Base-by-base conservation (phyloP, 2,113 vertebrate genomes). In the Ammodytes dubius region DNA sequence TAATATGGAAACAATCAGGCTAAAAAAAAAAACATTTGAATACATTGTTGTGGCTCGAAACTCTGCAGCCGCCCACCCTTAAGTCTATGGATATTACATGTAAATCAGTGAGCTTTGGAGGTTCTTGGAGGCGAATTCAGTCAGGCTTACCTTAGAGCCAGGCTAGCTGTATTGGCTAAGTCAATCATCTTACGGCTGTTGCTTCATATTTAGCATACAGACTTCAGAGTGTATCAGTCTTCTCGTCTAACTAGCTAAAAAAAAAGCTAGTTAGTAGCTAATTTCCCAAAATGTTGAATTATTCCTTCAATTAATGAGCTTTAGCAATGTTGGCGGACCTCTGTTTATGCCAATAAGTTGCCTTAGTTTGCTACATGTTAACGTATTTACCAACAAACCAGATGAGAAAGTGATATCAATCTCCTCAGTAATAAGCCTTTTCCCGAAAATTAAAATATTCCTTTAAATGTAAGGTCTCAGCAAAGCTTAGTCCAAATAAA, bases 1-100 rank as follows among this genome's bases (percentile, higher is more conserved):
- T 2, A 88, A 79, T 74, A 88, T 91, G 88, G 89, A 93, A 91
- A 72, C 47, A 50, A 82, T 94, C 74, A 84, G 70, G 79, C 87
- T 88, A 80, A 66, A 40, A 49, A 37, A 54, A 9, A 52, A 17
- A 35, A 27, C 14, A 42, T 27, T 27, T 27, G 27, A 27, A 27
- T 27, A 27, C 27, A 27, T 27, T n/a, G n/a, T n/a, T n/a, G n/a
- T n/a, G n/a, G n/a, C n/a, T n/a, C n/a, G n/a, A n/a, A n/a, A n/a
- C n/a, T n/a, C n/a, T n/a, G n/a, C n/a, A 27, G 27, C 27, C 27
- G 27, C 27, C 27, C 27, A 27, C 27, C 1, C 27, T 27, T 27
- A 27, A 27, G 27, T 27, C 27, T 27, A 27, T 27, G 27, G 39
- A 54, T 56, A 27, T 13, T 53, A 9, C 6, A 69, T 42, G 37